Evolutionary conservation across 2,797 vertebrate species (phyloP).

Genomic region (Anniella stebbinsi): DNA sequence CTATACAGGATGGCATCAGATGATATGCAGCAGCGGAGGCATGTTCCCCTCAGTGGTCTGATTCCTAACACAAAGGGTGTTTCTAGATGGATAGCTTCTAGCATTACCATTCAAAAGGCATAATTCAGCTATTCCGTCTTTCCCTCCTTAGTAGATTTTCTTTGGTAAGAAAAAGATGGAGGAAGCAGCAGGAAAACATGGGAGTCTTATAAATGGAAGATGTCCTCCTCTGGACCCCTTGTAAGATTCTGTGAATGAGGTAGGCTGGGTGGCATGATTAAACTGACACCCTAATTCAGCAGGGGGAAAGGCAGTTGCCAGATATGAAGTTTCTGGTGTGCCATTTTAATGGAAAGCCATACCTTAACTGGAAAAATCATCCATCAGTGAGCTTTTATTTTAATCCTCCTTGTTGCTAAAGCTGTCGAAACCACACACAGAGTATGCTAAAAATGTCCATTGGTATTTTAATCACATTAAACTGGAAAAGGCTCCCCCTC

Average conservation of each 20-base stretch:
- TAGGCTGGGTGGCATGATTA: too few species aligned
- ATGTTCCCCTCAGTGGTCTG: not conserved
- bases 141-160: not conserved
- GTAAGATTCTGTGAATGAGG: not conserved
- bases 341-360: not conserved
- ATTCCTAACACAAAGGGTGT: not conserved
- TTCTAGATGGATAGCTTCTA: not conserved
- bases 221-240: too few species aligned
- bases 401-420: not conserved
- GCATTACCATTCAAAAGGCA: not conserved
- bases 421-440: constrained; percentile 41
- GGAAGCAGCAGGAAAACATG: not conserved
- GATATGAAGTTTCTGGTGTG: constrained; percentile 24
- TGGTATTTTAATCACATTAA: constrained; percentile 60
- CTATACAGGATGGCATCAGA: not conserved
- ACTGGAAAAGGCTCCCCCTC: constrained; percentile 48
- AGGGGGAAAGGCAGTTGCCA: not conserved
- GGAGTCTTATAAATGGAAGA: not conserved
- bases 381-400: constrained; percentile 32
- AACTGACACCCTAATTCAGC: not conserved
- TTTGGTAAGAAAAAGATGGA: not conserved
- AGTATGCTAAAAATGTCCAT: constrained; percentile 53
- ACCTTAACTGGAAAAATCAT: constrained; percentile 24
- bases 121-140: not conserved
- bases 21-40: not conserved